Conservation (phyloP, 2,888 invertebrate species). For the Polylopha cassiicola region DNA sequence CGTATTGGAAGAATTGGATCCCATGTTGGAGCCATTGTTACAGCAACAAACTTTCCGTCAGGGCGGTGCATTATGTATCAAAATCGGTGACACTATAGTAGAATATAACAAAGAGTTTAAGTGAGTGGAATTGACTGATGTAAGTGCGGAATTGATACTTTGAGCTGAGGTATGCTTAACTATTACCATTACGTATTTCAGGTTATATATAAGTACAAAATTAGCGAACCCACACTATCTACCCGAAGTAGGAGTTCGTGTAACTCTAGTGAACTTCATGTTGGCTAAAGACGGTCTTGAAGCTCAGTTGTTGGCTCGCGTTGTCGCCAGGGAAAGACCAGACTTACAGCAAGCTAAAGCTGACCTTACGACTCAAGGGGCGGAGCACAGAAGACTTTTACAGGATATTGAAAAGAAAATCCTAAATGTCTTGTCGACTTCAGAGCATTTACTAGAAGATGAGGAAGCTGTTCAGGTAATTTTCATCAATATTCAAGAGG, state of each 20-base stretch:
- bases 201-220: constrained; percentile 95
- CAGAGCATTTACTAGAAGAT: constrained; percentile 84
- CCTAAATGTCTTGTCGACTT: constrained; percentile 76
- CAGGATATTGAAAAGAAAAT: constrained; percentile 96
- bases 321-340: constrained; percentile 93
- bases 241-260: constrained; percentile 95
- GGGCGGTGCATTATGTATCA: constrained; percentile 90
- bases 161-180: constrained; percentile 1
- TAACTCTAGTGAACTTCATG: constrained; percentile 94
- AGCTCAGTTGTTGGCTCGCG: constrained; percentile 92
- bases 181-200: constrained; percentile 39
- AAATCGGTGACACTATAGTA: constrained; percentile 92
- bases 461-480: constrained; percentile 88
- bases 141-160: too few species aligned
- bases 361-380: constrained; percentile 90
- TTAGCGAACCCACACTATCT: constrained; percentile 95
- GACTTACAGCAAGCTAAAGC: constrained; percentile 95
- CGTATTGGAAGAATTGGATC: constrained; percentile 93
- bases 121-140: too few species aligned
- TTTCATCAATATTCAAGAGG: not conserved
- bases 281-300: constrained; percentile 91
- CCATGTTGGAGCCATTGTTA: constrained; percentile 92
- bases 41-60: constrained; percentile 94
- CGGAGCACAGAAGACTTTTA: constrained; percentile 86
- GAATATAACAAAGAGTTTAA: constrained; percentile 92